These are phyloP conservation scores for Ichneumon xanthorius DNA, from an alignment of 2,888 invertebrate genomes.

Conservation along the genomic window DNA sequence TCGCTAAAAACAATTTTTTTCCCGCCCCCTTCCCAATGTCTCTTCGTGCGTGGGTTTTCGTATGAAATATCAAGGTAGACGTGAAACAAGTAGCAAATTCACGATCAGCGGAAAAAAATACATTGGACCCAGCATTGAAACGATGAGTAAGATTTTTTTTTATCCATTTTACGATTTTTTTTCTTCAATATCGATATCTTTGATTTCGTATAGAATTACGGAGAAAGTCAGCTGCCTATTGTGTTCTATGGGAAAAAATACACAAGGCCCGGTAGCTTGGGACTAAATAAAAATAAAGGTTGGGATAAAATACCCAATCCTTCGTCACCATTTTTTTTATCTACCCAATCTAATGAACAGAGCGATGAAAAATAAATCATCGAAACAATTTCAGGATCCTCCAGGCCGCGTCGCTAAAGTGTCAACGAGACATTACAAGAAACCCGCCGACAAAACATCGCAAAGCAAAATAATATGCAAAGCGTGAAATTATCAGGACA, in stretches of 20 bases:
- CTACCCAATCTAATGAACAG: neutral
- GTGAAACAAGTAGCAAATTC: neutral
- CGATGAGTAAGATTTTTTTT: neutral
- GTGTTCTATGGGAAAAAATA: too few relatives aligned
- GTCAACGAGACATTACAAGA: neutral
- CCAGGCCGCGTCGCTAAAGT: neutral
- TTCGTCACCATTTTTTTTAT: too few relatives aligned
- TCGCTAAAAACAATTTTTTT: conserved; percentile 9
- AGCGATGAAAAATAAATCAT: neutral
- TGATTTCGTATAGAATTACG: neutral
- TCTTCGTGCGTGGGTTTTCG: neutral
- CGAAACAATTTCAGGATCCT: neutral
- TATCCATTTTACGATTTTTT: neutral
- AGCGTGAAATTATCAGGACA: conserved; percentile 1
- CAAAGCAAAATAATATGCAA: conserved; percentile 14
- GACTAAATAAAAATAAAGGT: too few relatives aligned
- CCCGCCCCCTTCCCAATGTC: neutral
- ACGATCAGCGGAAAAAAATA: neutral
- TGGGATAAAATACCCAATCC: too few relatives aligned
- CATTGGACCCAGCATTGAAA: neutral
- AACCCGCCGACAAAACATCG: conserved; percentile 9
- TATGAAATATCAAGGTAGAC: neutral
- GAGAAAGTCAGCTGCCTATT: neutral
- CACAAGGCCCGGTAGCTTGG: too few relatives aligned
- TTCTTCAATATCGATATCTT: neutral